A percentile compares a stretch with the other conserved stretches of the same genome.
Conservation (phyloP, 2,888 invertebrate species). For the Platycheirus albimanus region DNA sequence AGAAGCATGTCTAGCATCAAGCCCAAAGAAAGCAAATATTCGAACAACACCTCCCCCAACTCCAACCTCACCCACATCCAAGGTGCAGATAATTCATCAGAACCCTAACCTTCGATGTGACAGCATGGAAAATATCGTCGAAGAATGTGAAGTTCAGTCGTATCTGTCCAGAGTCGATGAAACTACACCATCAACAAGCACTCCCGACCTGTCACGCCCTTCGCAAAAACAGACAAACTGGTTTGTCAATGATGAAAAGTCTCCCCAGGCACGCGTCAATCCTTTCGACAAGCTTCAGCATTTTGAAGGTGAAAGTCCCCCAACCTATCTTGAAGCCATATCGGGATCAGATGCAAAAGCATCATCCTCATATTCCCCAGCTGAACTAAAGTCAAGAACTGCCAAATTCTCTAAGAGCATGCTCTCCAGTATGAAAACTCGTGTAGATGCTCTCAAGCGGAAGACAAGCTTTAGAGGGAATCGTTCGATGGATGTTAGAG, state of each 20-base stretch:
- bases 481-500: conserved; percentile 78
- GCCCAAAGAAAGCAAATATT: conserved; percentile 42
- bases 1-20: conserved; percentile 40
- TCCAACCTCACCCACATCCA: conserved; percentile 56
- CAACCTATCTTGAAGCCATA: conserved; percentile 81
- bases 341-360: conserved; percentile 69
- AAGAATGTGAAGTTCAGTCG: conserved; percentile 76
- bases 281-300: conserved; percentile 76
- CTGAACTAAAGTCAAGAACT: conserved; percentile 75
- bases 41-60: conserved; percentile 34
- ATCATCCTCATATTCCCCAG: conserved; percentile 49
- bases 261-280: conserved; percentile 66
- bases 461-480: conserved; percentile 79
- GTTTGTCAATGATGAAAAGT: conserved; percentile 78
- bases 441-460: conserved; percentile 81
- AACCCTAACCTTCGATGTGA: conserved; percentile 80
- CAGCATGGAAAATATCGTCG: conserved; percentile 80
- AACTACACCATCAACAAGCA: conserved; percentile 45
- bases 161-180: conserved; percentile 77
- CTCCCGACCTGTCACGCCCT: conserved; percentile 77
- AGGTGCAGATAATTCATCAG: conserved; percentile 80
- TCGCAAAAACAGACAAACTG: conserved; percentile 80
- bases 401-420: conserved; percentile 79
- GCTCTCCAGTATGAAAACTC: conserved; percentile 80
- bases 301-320: conserved; percentile 80